Evolutionary conservation across 2,113 vertebrate genomes (phyloP).

Genomic region (Passer domesticus): DNA sequence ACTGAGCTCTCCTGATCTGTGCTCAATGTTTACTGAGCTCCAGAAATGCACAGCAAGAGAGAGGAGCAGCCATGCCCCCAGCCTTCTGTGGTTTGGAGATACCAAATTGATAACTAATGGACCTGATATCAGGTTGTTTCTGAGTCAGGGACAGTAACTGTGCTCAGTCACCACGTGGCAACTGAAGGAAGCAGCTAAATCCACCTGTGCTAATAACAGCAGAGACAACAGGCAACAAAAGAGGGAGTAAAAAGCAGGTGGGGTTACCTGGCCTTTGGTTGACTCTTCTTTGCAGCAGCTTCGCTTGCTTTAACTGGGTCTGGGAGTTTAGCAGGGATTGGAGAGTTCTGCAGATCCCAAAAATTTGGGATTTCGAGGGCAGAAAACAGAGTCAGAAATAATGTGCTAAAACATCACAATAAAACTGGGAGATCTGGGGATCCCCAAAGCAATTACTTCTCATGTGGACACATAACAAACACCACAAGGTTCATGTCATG

Average conservation of each 20-base stretch:
- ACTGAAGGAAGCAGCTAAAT: neutral
- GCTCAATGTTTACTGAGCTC: neutral
- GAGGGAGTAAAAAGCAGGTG: neutral
- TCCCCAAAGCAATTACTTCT: neutral
- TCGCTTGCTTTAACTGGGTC: constrained; percentile 96
- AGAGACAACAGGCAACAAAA: neutral
- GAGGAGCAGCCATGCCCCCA: neutral
- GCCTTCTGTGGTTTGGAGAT: neutral
- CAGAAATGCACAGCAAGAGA: neutral
- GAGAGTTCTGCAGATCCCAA: constrained; percentile 80
- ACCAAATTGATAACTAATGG: rapidly evolving
- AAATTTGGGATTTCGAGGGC: neutral
- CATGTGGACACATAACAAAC: neutral
- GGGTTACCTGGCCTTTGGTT: constrained; percentile 93
- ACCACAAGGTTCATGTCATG: neutral
- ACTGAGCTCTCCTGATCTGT: neutral
- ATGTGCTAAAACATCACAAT: neutral
- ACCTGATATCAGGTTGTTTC: neutral
- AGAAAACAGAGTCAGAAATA: neutral
- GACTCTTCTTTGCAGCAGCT: constrained; percentile 96
- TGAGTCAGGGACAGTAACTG: neutral
- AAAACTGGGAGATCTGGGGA: neutral
- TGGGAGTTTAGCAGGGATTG: constrained; percentile 91
- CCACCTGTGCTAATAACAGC: neutral
- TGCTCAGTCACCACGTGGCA: neutral